A percentile compares a stretch with the other conserved stretches of the same genome.
These are phyloP conservation scores for Adela reaumurella DNA, from an alignment of 2,888 invertebrate genomes.

Conservation along the genomic window DNA sequence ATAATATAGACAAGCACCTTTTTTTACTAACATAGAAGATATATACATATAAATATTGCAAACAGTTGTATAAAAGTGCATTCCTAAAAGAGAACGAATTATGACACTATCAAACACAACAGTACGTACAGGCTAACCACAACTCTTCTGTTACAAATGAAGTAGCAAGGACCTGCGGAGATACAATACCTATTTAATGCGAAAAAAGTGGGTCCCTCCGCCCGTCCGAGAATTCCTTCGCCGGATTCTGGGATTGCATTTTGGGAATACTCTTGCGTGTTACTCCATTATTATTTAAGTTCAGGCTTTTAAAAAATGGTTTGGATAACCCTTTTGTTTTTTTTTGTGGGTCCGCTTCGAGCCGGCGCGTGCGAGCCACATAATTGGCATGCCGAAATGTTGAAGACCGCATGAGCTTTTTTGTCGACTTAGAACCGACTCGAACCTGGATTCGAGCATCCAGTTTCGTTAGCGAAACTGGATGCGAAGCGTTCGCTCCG, in stretches of 20 bases:
- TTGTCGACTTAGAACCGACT: not conserved
- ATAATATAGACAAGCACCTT: no score
- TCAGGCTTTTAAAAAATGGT: slow-evolving; percentile 44
- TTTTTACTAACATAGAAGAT: no score
- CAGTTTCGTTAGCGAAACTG: not conserved
- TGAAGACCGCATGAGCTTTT: not conserved
- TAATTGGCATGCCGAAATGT: slow-evolving; percentile 36
- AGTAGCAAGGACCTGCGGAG: no score
- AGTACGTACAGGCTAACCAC: no score
- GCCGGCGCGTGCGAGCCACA: slow-evolving; percentile 45
- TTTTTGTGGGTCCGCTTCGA: slow-evolving; percentile 26
- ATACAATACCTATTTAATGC: no score
- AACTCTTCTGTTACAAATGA: no score
- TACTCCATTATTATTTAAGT: slow-evolving; percentile 55
- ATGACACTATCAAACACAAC: no score
- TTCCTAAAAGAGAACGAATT: no score
- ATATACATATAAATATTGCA: no score
- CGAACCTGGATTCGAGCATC: no score
- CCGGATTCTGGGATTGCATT: slow-evolving; percentile 53
- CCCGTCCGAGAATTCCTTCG: slow-evolving; percentile 37
- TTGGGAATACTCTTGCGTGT: slow-evolving; percentile 54
- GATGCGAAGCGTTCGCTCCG: no score
- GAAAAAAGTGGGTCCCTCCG: not conserved
- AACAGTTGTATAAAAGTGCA: no score
- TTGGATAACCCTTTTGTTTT: slow-evolving; percentile 32